These are phyloP conservation scores for Pachyramphus minor DNA, from an alignment of 2,113 vertebrate genomes.

Conservation along the genomic window DNA sequence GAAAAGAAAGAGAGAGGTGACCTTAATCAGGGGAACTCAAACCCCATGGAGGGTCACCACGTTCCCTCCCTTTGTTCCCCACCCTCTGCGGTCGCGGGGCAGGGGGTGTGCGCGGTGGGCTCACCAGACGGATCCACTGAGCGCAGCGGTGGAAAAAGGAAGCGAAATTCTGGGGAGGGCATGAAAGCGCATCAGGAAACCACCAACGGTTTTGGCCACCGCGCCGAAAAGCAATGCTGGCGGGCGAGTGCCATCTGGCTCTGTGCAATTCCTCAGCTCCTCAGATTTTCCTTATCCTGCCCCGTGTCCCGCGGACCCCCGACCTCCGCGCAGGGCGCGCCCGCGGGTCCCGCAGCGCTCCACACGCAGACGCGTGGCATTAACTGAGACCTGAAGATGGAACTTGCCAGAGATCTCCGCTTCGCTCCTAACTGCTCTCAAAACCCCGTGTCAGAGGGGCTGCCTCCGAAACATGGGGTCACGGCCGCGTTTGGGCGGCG, in stretches of 20 bases:
- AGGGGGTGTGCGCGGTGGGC: neutral
- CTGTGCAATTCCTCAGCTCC: neutral
- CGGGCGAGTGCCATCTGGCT: constrained; percentile 6
- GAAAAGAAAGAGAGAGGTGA: neutral
- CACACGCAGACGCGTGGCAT: neutral
- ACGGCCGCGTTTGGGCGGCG: no score
- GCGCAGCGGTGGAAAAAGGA: constrained; percentile 44
- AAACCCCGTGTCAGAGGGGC: neutral
- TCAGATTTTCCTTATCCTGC: neutral
- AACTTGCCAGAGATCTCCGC: neutral
- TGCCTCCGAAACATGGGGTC: neutral
- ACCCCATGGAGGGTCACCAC: neutral
- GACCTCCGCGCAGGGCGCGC: neutral
- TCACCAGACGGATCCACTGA: neutral
- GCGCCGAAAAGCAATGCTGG: neutral
- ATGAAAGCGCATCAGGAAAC: constrained; percentile 72
- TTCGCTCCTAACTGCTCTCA: neutral
- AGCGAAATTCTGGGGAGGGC: constrained; percentile 52
- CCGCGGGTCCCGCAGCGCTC: neutral
- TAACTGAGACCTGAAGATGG: fast-evolving
- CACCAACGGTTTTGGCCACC: constrained; percentile 67
- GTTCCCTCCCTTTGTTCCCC: neutral
- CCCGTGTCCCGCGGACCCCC: fast-evolving
- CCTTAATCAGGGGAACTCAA: neutral
- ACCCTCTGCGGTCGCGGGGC: neutral